A percentile compares a stretch with the other conserved stretches of the same genome.
Conservation (phyloP, 2,797 vertebrate genomes). For the Galagoides demidoff region DNA sequence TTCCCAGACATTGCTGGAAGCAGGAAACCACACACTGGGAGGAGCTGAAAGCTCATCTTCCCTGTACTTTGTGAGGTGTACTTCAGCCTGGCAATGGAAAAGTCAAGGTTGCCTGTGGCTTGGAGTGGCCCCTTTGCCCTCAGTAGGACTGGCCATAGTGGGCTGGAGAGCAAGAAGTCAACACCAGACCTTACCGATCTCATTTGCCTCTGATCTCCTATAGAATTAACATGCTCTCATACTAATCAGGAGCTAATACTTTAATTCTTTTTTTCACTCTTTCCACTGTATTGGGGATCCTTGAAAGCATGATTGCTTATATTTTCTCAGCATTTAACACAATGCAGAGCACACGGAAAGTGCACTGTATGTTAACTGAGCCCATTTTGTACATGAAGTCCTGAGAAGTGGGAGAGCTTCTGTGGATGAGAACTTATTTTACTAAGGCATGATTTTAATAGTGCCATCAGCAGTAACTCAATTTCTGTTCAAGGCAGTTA, state of each 20-base stretch:
- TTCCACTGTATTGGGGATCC: conserved; percentile 54
- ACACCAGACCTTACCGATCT: background rate
- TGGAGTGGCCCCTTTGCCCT: background rate
- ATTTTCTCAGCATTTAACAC: background rate
- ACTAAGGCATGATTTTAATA: conserved; percentile 61
- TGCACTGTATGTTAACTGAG: background rate
- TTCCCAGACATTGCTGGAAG: background rate
- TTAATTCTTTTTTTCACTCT: conserved; percentile 47
- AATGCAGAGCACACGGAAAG: conserved; percentile 14
- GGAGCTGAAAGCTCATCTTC: background rate
- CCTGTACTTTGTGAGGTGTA: background rate
- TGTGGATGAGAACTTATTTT: conserved; percentile 11
- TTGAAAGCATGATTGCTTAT: conserved; percentile 39
- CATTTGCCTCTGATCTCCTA: conserved; percentile 1
- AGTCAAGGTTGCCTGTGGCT: background rate
- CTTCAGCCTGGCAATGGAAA: background rate
- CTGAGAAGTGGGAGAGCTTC: conserved; percentile 10
- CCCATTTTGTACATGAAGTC: conserved; percentile 44
- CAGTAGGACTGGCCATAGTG: background rate
- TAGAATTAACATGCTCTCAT: conserved; percentile 27
- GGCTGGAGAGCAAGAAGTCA: background rate
- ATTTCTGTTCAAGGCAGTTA: conserved; percentile 67
- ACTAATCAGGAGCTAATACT: conserved; percentile 70
- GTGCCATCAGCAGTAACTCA: conserved; percentile 43
- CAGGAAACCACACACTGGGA: background rate